phyloP scores from a whole-genome alignment of 2,888 invertebrate genomes.

The Cyclophora punctaria region DNA sequence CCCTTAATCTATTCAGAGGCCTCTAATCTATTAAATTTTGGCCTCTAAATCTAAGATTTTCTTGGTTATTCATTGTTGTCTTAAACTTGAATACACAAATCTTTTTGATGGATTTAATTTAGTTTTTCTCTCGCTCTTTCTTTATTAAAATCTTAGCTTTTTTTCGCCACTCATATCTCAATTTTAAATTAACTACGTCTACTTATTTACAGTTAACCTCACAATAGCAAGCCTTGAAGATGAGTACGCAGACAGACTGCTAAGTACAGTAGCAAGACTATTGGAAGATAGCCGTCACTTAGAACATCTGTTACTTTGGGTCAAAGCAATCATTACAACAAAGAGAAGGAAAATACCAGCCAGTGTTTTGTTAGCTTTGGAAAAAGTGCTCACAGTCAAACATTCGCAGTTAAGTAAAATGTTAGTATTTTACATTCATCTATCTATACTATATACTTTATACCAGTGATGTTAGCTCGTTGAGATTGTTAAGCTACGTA shows the following conservation, averaged over 20 bases:
- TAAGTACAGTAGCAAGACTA: slow-evolving; percentile 81
- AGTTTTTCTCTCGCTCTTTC: too few species aligned
- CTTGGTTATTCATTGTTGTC: too few species aligned
- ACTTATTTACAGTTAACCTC: slow-evolving; percentile 80
- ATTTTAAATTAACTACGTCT: background rate
- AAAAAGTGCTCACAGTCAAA: slow-evolving; percentile 86
- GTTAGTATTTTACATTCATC: slow-evolving; percentile 70
- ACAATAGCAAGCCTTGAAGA: slow-evolving; percentile 81
- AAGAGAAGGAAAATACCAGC: slow-evolving; percentile 79
- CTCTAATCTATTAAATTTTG: too few species aligned
- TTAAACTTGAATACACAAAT: too few species aligned
- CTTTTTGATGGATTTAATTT: too few species aligned
- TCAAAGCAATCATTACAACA: slow-evolving; percentile 78
- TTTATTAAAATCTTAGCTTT: background rate
- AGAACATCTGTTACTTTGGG: slow-evolving; percentile 92
- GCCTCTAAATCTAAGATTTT: too few species aligned
- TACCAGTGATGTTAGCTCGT: too few species aligned
- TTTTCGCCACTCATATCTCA: background rate
- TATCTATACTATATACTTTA: too few species aligned
- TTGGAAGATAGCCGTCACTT: slow-evolving; percentile 88
- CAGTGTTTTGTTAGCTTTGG: slow-evolving; percentile 81
- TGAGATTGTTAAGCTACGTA: too few species aligned
- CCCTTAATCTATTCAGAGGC: too few species aligned
- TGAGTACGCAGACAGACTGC: slow-evolving; percentile 83
- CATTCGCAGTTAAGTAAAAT: slow-evolving; percentile 88